These are phyloP conservation scores for Gymnocypris eckloni DNA, from an alignment of 2,797 vertebrate species.

Conservation along the genomic window DNA sequence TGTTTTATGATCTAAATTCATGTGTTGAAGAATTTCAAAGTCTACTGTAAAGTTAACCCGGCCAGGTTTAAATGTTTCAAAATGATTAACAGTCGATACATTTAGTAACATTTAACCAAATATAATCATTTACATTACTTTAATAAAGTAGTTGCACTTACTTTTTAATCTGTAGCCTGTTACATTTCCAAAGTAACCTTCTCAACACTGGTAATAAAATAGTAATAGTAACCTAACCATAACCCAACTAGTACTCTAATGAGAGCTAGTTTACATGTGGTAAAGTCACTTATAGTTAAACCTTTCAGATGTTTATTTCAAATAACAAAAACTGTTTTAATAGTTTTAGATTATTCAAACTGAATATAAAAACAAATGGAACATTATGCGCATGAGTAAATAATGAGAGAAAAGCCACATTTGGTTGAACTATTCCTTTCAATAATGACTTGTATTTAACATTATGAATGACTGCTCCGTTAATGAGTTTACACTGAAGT, in stretches of 20 bases:
- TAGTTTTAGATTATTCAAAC: background rate
- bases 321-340: background rate
- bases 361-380: background rate
- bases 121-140: too few species aligned
- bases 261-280: background rate
- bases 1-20: too few species aligned
- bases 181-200: background rate
- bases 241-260: background rate
- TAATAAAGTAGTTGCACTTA: too few species aligned
- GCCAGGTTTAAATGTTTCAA: too few species aligned
- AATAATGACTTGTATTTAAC: constrained; percentile 7
- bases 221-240: background rate
- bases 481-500: constrained; percentile 20
- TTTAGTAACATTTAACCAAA: too few species aligned
- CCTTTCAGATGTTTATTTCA: background rate
- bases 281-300: background rate
- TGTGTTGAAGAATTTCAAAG: too few species aligned
- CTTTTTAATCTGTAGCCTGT: too few species aligned
- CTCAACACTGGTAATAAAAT: background rate
- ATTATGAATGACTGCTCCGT: background rate
- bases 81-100: too few species aligned
- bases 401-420: background rate
- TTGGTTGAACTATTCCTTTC: constrained; percentile 15
- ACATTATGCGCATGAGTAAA: background rate
- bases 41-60: too few species aligned